Conservation (phyloP, 2,888 invertebrate species). For the Chaetoderma sp. region DNA sequence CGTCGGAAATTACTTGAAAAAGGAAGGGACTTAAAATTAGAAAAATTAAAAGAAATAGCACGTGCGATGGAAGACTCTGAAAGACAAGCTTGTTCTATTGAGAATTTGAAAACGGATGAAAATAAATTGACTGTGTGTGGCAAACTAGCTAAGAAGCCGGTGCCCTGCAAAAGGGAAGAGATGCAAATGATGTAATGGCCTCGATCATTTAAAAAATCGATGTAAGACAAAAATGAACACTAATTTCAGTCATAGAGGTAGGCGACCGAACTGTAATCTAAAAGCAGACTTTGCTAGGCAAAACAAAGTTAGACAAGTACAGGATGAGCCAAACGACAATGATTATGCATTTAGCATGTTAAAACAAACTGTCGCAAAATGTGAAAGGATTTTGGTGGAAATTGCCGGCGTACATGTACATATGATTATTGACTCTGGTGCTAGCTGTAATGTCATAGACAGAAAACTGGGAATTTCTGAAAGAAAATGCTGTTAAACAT, state of each 20-base stretch:
- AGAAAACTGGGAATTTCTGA: conserved; percentile 10
- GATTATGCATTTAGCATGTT: conserved; percentile 1
- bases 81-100: neutral
- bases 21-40: neutral
- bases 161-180: neutral
- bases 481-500: neutral
- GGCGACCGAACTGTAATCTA: neutral
- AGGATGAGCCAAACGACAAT: neutral
- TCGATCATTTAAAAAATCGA: neutral
- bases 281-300: neutral
- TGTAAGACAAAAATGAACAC: neutral
- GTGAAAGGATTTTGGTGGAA: neutral
- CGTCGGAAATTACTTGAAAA: conserved; percentile 1
- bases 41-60: neutral
- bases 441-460: conserved; percentile 14
- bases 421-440: conserved; percentile 9
- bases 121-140: neutral
- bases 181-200: neutral
- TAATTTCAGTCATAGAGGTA: neutral
- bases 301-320: too few species aligned
- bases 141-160: neutral
- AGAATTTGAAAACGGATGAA: neutral
- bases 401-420: neutral
- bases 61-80: neutral
- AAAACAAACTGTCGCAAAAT: neutral